Base-by-base conservation (phyloP, 2,797 vertebrate genomes). In the Poeciliopsis paucimaculata region DNA sequence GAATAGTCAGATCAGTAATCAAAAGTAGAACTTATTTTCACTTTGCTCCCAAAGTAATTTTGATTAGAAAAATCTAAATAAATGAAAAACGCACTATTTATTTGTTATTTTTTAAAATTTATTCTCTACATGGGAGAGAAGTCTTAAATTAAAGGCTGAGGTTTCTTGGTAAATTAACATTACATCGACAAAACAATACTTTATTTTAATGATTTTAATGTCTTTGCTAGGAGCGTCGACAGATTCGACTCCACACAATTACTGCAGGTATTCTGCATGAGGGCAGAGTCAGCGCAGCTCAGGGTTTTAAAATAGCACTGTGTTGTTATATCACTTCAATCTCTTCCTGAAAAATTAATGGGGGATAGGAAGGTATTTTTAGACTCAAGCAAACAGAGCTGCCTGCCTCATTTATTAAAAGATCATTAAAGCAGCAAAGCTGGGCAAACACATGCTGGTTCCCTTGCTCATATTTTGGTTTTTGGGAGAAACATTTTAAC, bases 301-400 rank as follows among this genome's bases (percentile, higher is more conserved):
- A 64, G 11, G 13, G 46, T 74, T 80, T 78, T 31, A 77, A 84
- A 86, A 88, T 62, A 79, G 81, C 72, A 86, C 41, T 78, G 66
- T 79, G 68, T 64, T 62, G 39, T 81, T 79, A 75, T 73, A 80
- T 88, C 81, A 82, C 80, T 80, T 3, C 31, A 64, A 20, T 62
- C 43, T 68, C 39, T 60, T 66, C n/a, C 43, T 77, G 55, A 80
- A 77, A 75, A n/a, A 57, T 16, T 36, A 71, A 79, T 70, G 46
- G 13, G 9, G n/a, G 51, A 15, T 15, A 16, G 23, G 43, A 47
- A 28, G 75, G 31, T 78, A 64, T 78, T 80, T 72, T 77, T 75
- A 39, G 53, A 11, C 13, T 64, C 16, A 72, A 57, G 78, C 20
- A 60, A 82, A 71, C 28, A 76, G 2, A 79, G 28, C 39, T 23